Percentiles rank a stretch among this genome's conserved stretches.
These are phyloP conservation scores for Sussaba pulchella DNA, from an alignment of 2,888 invertebrate genomes.

Conservation along the genomic window DNA sequence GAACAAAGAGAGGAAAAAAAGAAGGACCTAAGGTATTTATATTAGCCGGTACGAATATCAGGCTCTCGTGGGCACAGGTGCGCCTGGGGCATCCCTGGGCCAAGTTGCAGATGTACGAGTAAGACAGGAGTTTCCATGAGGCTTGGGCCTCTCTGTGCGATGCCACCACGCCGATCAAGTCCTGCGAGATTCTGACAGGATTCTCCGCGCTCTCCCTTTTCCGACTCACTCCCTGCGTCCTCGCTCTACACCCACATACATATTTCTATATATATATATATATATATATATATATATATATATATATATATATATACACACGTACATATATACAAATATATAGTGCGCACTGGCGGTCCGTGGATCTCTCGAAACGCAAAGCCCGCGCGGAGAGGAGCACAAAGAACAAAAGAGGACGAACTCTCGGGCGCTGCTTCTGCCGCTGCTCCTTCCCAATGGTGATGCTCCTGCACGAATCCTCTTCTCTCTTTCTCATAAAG, in stretches of 20 bases:
- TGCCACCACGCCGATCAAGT: no score
- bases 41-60: conserved; percentile 21
- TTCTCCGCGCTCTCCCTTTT: no score
- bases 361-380: conserved; percentile 69
- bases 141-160: no score
- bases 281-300: no score
- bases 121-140: conserved; percentile 11
- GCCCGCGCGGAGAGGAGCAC: conserved; percentile 66
- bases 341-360: conserved; percentile 61
- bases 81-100: conserved; percentile 27
- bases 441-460: conserved; percentile 34
- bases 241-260: no score
- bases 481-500: conserved; percentile 74
- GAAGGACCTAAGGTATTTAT: conserved; percentile 69
- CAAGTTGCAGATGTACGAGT: conserved; percentile 35
- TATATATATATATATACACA: conserved; percentile 44
- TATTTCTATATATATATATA: no score
- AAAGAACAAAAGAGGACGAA: conserved; percentile 78
- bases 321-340: no score
- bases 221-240: no score
- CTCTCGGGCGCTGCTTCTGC: conserved; percentile 71
- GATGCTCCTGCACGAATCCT: conserved; percentile 39
- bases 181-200: no score
- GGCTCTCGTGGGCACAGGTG: conserved; percentile 52
- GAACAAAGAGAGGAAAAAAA: conserved; percentile 37